These are phyloP conservation scores for Paramacrobiotus metropolitanus DNA, from an alignment of 1,140 invertebrate species.

Conservation along the genomic window DNA sequence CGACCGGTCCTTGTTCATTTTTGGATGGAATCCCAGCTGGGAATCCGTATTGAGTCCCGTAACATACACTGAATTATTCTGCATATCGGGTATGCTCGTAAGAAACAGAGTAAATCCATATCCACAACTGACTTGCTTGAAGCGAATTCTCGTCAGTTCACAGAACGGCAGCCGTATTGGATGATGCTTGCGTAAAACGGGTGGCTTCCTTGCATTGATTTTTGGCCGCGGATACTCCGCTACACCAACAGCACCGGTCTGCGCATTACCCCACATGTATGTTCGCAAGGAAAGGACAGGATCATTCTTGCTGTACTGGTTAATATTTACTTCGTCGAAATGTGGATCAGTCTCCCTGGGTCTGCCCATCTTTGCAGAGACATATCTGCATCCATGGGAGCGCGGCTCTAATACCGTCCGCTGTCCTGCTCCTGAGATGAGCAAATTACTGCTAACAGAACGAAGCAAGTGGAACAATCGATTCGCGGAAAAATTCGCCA, in stretches of 20 bases:
- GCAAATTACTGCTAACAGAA: no score
- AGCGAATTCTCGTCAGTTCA: not conserved
- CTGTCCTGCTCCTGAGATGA: no score
- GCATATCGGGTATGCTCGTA: constrained; percentile 37
- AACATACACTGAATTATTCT: constrained; percentile 45
- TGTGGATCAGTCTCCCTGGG: no score
- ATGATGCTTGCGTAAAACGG: not conserved
- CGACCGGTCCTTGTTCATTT: constrained; percentile 3
- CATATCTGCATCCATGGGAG: no score
- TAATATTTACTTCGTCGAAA: no score
- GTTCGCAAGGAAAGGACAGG: no score
- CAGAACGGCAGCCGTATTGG: not conserved
- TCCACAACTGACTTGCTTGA: constrained; percentile 30
- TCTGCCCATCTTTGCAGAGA: no score
- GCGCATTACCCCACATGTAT: not conserved
- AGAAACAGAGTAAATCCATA: constrained; percentile 64
- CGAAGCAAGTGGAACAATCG: no score
- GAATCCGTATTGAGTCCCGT: constrained; percentile 74
- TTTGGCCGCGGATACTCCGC: not conserved
- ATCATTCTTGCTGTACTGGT: no score
- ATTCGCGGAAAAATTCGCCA: no score
- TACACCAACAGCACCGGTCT: not conserved
- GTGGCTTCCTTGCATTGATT: not conserved
- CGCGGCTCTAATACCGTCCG: no score
- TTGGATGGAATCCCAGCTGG: constrained; percentile 43